Evolutionary conservation across 2,113 vertebrate species (phyloP).

Genomic region (Tachuris rubrigastra): DNA sequence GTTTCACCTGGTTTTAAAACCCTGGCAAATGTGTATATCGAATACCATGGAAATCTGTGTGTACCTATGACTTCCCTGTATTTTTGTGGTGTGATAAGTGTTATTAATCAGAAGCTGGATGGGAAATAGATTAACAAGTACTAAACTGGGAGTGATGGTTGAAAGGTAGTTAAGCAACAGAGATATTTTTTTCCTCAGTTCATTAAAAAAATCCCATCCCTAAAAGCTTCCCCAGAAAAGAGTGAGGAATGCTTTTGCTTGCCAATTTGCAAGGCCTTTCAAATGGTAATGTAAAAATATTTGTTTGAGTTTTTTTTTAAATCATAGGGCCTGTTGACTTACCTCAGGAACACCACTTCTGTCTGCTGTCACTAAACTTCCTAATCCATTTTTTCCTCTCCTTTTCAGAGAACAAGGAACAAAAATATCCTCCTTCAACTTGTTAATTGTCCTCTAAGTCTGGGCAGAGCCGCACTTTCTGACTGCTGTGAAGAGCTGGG

Average conservation of each 20-base stretch:
- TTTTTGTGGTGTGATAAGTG: neutral
- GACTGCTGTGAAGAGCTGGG: neutral
- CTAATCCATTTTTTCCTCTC: neutral
- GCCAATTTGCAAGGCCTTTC: neutral
- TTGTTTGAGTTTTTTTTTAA: neutral
- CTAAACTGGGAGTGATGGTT: neutral
- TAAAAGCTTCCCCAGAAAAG: neutral
- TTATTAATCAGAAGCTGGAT: neutral
- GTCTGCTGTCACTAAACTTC: neutral
- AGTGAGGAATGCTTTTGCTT: neutral
- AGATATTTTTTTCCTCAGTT: neutral
- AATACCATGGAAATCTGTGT: neutral
- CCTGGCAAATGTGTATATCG: neutral
- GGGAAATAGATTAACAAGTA: neutral
- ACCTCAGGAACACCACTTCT: neutral
- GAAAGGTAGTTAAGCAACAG: neutral
- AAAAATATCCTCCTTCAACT: neutral
- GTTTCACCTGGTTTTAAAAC: neutral
- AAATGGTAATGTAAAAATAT: neutral
- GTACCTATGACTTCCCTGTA: neutral
- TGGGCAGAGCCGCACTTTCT: neutral
- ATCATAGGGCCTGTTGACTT: neutral
- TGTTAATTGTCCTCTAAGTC: neutral
- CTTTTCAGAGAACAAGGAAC: neutral
- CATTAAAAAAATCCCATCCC: neutral